These are phyloP conservation scores for Orycteropus afer DNA, from an alignment of 2,113 vertebrate species.

Conservation along the genomic window DNA sequence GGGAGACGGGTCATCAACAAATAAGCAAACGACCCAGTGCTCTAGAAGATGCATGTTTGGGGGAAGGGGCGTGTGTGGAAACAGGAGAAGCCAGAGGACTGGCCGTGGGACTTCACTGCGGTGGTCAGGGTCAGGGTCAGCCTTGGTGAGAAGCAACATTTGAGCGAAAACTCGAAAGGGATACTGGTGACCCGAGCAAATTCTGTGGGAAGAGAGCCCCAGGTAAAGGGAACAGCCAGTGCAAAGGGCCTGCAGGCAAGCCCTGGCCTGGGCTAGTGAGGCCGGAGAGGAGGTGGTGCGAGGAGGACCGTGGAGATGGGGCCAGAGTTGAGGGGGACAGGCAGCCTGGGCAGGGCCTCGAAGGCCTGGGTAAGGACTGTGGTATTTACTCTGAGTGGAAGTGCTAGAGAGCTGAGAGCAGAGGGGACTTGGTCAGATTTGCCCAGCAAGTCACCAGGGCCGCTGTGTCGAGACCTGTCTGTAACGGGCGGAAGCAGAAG, in stretches of 20 bases:
- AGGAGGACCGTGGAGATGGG: neutral
- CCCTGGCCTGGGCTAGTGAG: too few relatives aligned
- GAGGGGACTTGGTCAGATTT: neutral
- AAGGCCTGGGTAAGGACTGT: neutral
- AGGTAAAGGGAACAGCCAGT: neutral
- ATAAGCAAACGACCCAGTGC: neutral
- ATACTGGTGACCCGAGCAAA: neutral
- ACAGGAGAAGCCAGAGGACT: neutral
- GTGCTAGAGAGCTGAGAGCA: neutral
- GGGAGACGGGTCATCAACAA: neutral
- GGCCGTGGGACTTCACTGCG: neutral
- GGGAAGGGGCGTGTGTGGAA: too few relatives aligned
- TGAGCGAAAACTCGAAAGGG: neutral
- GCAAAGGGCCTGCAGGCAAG: neutral
- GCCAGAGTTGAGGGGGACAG: neutral
- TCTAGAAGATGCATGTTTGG: neutral
- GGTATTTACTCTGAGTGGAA: neutral
- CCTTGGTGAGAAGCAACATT: neutral
- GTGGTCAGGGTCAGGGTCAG: neutral
- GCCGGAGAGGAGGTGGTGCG: neutral
- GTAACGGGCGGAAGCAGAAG: neutral
- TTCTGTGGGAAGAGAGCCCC: neutral
- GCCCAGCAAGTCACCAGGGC: neutral
- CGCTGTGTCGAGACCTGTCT: neutral
- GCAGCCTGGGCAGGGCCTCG: neutral